Percentiles rank a stretch among this genome's conserved stretches.
Evolutionary conservation across 2,113 vertebrate species (phyloP).

Genomic region (Colossoma macropomum): DNA sequence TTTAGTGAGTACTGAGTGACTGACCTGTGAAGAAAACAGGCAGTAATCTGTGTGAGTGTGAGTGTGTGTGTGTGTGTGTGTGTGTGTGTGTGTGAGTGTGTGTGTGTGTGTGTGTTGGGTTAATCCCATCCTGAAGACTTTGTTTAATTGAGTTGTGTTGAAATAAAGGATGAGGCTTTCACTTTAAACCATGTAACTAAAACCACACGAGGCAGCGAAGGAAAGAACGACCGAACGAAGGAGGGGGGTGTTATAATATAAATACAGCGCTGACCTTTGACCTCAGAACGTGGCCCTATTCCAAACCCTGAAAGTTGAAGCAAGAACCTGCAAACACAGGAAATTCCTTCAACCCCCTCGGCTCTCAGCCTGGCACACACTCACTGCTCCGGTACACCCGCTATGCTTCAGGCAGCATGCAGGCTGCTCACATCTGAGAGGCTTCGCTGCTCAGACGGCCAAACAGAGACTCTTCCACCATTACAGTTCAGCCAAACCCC

Average conservation of each 20-base stretch:
- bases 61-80: background rate
- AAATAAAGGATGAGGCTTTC: conserved; percentile 56
- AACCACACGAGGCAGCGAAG: conserved; percentile 11
- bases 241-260: conserved; percentile 30
- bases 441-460: no score
- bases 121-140: conserved; percentile 47
- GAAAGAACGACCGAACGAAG: background rate
- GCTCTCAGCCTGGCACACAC: background rate
- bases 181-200: conserved; percentile 46
- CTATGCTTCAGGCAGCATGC: no score
- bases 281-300: conserved; percentile 25
- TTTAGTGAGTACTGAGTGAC: conserved; percentile 9
- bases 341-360: conserved; percentile 10
- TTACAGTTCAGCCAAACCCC: no score
- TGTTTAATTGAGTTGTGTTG: conserved; percentile 54
- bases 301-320: conserved; percentile 27
- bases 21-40: background rate
- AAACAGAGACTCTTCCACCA: no score
- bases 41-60: background rate
- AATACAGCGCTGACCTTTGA: conserved; percentile 12
- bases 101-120: conserved; percentile 23
- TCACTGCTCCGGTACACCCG: no score
- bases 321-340: conserved; percentile 1
- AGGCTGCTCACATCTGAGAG: no score
- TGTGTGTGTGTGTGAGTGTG: no score